Conservation (phyloP, 2,797 vertebrate species). For the Erpetoichthys calabaricus region DNA sequence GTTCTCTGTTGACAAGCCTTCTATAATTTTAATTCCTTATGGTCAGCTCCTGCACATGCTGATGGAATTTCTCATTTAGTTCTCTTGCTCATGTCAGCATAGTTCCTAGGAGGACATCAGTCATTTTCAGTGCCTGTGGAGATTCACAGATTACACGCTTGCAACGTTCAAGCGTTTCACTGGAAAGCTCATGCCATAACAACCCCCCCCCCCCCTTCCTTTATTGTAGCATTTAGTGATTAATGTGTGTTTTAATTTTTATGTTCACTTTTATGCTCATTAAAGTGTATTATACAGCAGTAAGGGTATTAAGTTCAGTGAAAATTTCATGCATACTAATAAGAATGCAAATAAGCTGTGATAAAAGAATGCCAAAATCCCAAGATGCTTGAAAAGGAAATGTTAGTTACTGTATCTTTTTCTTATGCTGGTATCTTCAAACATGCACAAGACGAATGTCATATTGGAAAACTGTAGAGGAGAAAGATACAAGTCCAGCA, state of each 20-base stretch:
- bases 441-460: too few relatives aligned
- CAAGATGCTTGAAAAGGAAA: conserved; percentile 39
- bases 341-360: conserved; percentile 64
- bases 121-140: conserved; percentile 25
- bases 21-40: conserved; percentile 25
- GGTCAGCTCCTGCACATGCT: conserved; percentile 21
- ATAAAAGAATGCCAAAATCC: conserved; percentile 52
- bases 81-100: conserved; percentile 16
- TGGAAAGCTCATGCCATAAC: conserved; percentile 19
- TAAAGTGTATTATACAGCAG: conserved; percentile 66
- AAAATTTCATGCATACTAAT: conserved; percentile 80
- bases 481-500: too few relatives aligned
- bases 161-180: conserved; percentile 21
- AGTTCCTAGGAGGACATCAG: conserved; percentile 22
- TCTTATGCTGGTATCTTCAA: too few relatives aligned
- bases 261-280: conserved; percentile 65
- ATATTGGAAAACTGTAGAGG: too few relatives aligned
- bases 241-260: conserved; percentile 76
- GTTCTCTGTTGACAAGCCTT: conserved; percentile 19
- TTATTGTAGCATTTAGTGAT: conserved; percentile 58
- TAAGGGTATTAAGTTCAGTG: conserved; percentile 71
- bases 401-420: conserved; percentile 43
- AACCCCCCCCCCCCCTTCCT: conserved; percentile 23
- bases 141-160: conserved; percentile 20
- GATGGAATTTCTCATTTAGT: conserved; percentile 24